These are phyloP conservation scores for Acrocyrtus sp. DNA, from an alignment of 2,888 invertebrate species.

Conservation along the genomic window DNA sequence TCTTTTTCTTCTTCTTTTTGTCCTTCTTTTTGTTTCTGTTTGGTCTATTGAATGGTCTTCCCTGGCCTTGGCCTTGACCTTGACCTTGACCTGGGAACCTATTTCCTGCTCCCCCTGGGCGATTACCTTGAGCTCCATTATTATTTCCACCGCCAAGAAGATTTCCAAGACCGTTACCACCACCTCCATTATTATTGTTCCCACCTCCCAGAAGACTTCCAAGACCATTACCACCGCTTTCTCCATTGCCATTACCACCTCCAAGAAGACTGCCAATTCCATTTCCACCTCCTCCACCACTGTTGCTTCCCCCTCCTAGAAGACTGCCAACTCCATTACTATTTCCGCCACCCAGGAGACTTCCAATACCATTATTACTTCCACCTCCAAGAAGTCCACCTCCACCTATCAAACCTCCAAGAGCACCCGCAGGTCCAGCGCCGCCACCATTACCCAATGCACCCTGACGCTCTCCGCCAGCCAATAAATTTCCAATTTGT, in stretches of 20 bases:
- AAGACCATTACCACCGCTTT: background rate
- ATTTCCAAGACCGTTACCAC: background rate
- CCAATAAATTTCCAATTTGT: too few species aligned
- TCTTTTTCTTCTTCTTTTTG: constrained; percentile 28
- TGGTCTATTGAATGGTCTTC: too few species aligned
- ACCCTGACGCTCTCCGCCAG: too few species aligned
- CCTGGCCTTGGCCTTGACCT: constrained; percentile 12
- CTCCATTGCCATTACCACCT: background rate
- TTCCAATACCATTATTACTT: background rate
- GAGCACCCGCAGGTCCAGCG: background rate
- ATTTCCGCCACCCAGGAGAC: background rate
- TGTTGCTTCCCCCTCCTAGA: background rate
- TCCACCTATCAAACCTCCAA: background rate
- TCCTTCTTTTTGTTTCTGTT: constrained; percentile 13
- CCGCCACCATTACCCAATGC: background rate
- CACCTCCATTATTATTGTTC: background rate
- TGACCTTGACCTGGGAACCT: constrained; percentile 4
- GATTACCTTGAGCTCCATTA: too few species aligned
- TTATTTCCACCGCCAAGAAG: background rate
- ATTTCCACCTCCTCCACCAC: background rate
- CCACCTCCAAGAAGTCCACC: background rate
- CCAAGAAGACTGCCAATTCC: constrained; percentile 7
- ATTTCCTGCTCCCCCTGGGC: background rate
- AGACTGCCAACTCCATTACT: background rate
- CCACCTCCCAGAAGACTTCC: background rate